Evolutionary conservation across 2,888 invertebrate species (phyloP).

Genomic region (Pharmacophagus antenor): DNA sequence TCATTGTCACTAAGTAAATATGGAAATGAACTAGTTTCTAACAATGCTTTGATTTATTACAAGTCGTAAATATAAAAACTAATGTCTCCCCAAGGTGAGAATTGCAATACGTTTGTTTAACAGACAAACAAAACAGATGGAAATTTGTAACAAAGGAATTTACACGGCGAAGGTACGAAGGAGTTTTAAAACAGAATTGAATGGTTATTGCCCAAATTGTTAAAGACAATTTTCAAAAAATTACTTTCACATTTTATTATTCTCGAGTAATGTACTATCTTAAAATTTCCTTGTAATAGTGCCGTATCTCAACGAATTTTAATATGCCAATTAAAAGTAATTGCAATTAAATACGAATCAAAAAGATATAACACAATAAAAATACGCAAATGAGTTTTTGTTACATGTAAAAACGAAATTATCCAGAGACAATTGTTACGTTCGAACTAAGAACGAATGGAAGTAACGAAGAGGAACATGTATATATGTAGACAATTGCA

Average conservation of each 20-base stretch:
- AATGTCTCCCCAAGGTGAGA: slow-evolving; percentile 62
- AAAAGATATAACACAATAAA: too few relatives aligned
- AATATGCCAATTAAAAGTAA: background rate
- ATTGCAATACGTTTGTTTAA: slow-evolving; percentile 51
- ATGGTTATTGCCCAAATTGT: slow-evolving; percentile 13
- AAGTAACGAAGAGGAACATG: too few relatives aligned
- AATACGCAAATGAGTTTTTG: too few relatives aligned
- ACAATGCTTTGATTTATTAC: slow-evolving; percentile 77
- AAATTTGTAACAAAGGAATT: slow-evolving; percentile 12
- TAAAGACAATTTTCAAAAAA: slow-evolving; percentile 25
- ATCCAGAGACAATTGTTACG: too few relatives aligned
- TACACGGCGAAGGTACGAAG: slow-evolving; percentile 3
- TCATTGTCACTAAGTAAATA: slow-evolving; percentile 77
- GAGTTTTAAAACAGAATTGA: slow-evolving; percentile 14
- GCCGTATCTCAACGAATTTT: too few relatives aligned
- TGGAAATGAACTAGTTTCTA: slow-evolving; percentile 68
- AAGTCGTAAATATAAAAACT: slow-evolving; percentile 52
- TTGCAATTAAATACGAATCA: too few relatives aligned
- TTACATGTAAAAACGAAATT: too few relatives aligned
- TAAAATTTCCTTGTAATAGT: background rate
- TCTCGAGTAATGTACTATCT: background rate
- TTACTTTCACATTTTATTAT: background rate
- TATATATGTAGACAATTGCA: background rate
- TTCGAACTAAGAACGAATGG: too few relatives aligned
- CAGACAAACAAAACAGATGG: slow-evolving; percentile 33